Base-by-base conservation (phyloP, 2,888 invertebrate genomes). In the Aporophyla nigra region DNA sequence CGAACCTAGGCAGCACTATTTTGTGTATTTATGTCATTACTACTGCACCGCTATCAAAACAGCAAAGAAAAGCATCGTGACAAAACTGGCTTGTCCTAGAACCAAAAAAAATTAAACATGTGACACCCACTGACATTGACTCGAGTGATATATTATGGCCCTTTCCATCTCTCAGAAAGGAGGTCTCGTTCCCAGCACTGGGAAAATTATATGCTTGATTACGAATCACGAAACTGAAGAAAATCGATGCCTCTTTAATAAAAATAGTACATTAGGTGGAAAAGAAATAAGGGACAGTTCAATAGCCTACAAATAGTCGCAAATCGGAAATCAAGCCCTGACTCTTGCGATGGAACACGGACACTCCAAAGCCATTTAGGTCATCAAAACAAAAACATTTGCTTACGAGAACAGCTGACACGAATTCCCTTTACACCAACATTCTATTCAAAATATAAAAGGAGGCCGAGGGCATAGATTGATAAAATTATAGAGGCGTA, bases 391-490 rank as follows among this genome's bases (percentile, higher is more conserved):
- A 85, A 83, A 85, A 83, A 77, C 78, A 82, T 85, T 85, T 77
- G 71, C 69, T 71, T 66, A 72, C 73, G 49, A 59, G 62, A 79
- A 86, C 72, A 76, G 76, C 80, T 72, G 84, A 85, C 76, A 77
- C 77, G 71, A 82, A 80, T 85, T 80, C 82, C 81, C 76, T 84
- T 81, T 72, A 65, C 87, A 87, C 76, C 87, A 79, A 84, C 86
- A 80, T 71, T 76, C 63, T 73, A 74, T 76, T 75, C 78, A 80
- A 87, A 91, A 90, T 89, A 90, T 86, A 89, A 91, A 92, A 83
- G 78, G 66, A 74, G 89, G 85, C 85, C 83, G 86, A 53, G 19
- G 56, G 7, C 54, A 80, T 56, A 85, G 85, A 83, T 61, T 77
- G 69, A n/a, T 2, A 21, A 73, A 43, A 43, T n/a, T 6, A 10